These are phyloP conservation scores for Anarrhichthys ocellatus DNA, from an alignment of 2,113 vertebrate species.

Conservation along the genomic window DNA sequence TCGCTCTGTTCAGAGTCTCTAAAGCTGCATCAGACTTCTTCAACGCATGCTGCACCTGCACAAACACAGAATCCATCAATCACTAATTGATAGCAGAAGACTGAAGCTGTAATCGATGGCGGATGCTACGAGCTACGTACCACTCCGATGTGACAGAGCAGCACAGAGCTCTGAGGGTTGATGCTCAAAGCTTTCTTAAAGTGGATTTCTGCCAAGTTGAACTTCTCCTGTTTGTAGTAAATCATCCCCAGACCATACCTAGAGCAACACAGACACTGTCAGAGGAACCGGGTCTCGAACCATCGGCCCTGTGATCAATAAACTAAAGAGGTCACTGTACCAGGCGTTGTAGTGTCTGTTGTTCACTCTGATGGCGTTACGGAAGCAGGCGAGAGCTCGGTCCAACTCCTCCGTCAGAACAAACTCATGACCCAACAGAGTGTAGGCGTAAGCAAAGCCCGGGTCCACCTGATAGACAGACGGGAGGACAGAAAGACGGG, in stretches of 20 bases:
- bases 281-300: not conserved
- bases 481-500: not conserved
- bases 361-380: slow-evolving; percentile 97
- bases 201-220: slow-evolving; percentile 98
- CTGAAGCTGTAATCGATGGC: not conserved
- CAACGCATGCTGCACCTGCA: slow-evolving; percentile 94
- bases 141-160: slow-evolving; percentile 98
- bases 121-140: slow-evolving; percentile 79
- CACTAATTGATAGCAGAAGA: not conserved
- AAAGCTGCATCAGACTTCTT: slow-evolving; percentile 98
- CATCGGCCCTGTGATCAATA: too few species aligned
- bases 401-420: slow-evolving; percentile 97
- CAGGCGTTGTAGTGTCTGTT: slow-evolving; percentile 96
- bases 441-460: slow-evolving; percentile 96
- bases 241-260: slow-evolving; percentile 99
- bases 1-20: slow-evolving; percentile 97
- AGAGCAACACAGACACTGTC: not conserved
- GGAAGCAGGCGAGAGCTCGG: slow-evolving; percentile 95
- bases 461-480: slow-evolving; percentile 88
- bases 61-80: not conserved
- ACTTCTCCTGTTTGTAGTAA: slow-evolving; percentile 99
- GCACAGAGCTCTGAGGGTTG: slow-evolving; percentile 98
- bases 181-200: slow-evolving; percentile 99
- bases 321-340: not conserved
- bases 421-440: slow-evolving; percentile 95